Evolutionary conservation across 1,140 invertebrate species (phyloP), one percentile per base, ranked within the genome.

Genomic region (Planococcus citri): DNA sequence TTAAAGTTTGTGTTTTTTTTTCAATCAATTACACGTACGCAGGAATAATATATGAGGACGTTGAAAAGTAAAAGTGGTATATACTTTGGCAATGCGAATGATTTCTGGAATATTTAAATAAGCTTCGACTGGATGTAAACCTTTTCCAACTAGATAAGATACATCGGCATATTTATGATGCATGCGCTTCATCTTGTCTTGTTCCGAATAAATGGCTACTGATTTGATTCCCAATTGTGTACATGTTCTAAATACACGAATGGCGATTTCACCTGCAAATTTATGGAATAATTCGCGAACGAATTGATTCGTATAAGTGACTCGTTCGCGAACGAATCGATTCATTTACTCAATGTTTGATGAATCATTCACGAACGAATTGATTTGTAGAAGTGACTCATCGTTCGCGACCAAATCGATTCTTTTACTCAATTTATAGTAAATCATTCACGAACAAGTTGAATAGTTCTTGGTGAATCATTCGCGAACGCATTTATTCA

Each of bases 131-230:
- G 97, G 96, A 0, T 94, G 84, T 22, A 98, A 79, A 12, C 95
- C 96, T 81, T 94, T 92, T 27, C 97, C 97, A 10, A 99, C 92
- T 64, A 99, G 75, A 78, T 98, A 99, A 3, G 94, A 90, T 77
- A 99, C 97, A 80, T 99, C 97, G n/a, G 96, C 95, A 79, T 98
- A 98, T 78, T 96, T 91, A 75, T 94, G 84, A 83, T 98, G 95
- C 90, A 97, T 95, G 76, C 97, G 94, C 85, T n/a, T n/a, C n/a
- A 95, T 91, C 77, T 91, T 94, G 79, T 99, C 96, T 78, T 99
- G 95, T 77, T 99, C 95, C 8, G 95, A 97, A 80, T 98, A 99
- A 41, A 99, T 91, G 51, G 95, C 96, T 38, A 99, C 95, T 8
- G 97, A 96, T 61, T 89, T 85, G 71, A 99, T 98, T 22, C 96